Base-by-base conservation (phyloP, 2,888 invertebrate species). In the Cecidostiba fungosa region DNA sequence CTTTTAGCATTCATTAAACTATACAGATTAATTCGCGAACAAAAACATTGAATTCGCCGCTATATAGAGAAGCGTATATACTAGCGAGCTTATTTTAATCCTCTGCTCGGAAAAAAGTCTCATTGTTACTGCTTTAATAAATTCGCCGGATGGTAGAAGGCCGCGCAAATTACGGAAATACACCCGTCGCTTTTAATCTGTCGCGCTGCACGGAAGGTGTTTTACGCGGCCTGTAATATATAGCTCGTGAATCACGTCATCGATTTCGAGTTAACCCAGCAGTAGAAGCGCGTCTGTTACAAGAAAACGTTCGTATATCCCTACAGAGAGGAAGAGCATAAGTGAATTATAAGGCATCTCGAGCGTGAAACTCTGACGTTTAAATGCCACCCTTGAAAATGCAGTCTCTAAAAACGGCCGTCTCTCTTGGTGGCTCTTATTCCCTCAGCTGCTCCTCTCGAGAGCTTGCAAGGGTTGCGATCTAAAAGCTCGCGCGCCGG, bases 261-360 rank as follows among this genome's bases (percentile, higher is more conserved):
- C 23, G 1, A 62, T 26, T 62, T 62, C 23, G 8, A 59, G 59
- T 23, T 19, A 39, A 39, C 39, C 16, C 14, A n/a, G 12, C 1
- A 54, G 54, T 5, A 54, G n/a, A n/a, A n/a, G n/a, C n/a, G n/a
- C n/a, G n/a, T n/a, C n/a, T 54, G 3, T 47, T 14, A 6, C 16
- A 1, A 47, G 47, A 1, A n/a, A 23, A 23, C n/a, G 0, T 59
- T 2, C 8, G 8, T 26, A 12, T 54, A 62, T 23, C 62, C 26
- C 66, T 23, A 29, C 66, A 26, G 23, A n/a, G 16, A 50, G 16
- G 5, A n/a, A 8, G 19, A 8, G 8, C n/a, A 29, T 29, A 66
- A 66, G 29, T 29, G 29, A 66, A 66, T 29, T 29, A 66, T 66
- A 66, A 66, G 29, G 66, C 26, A 66, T 66, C 66, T 66, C 66